phyloP scores from a whole-genome alignment of 2,888 invertebrate genomes.

The Masnerella sp. region DNA sequence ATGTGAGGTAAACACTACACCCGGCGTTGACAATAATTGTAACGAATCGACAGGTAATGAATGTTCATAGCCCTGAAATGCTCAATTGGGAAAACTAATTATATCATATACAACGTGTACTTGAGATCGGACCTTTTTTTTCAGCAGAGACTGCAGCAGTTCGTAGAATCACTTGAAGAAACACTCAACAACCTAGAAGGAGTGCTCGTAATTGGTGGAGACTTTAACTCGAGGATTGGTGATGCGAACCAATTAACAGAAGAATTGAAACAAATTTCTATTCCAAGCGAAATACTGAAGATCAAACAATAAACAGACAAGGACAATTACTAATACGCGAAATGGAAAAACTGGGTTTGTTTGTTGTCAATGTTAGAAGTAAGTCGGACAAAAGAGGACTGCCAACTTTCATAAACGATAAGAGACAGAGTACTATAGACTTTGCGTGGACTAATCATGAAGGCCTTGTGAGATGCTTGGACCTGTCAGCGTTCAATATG shows the following conservation, averaged over 20 bases:
- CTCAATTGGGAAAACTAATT: slow-evolving; percentile 5
- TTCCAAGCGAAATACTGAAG: background rate
- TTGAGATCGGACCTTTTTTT: slow-evolving; percentile 9
- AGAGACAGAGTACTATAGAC: slow-evolving; percentile 1
- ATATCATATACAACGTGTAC: slow-evolving; percentile 13
- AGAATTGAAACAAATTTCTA: background rate
- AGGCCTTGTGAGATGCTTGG: background rate
- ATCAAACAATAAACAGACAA: background rate
- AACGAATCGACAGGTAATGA: too few species aligned
- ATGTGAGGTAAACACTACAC: too few species aligned
- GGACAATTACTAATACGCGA: background rate
- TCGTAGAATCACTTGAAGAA: too few species aligned
- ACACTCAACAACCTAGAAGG: background rate
- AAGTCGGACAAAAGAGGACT: background rate
- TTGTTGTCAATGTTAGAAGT: background rate
- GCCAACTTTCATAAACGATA: background rate
- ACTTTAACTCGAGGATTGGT: background rate
- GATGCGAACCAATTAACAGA: background rate
- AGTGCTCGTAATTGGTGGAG: background rate
- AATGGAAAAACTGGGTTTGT: background rate
- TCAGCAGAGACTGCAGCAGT: background rate
- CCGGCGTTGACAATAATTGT: too few species aligned
- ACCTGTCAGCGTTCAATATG: background rate
- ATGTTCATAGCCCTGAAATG: slow-evolving; percentile 28
- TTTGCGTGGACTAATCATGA: background rate